phyloP scores from a whole-genome alignment of 2,797 vertebrate genomes.

The Pangasius krempfi region DNA sequence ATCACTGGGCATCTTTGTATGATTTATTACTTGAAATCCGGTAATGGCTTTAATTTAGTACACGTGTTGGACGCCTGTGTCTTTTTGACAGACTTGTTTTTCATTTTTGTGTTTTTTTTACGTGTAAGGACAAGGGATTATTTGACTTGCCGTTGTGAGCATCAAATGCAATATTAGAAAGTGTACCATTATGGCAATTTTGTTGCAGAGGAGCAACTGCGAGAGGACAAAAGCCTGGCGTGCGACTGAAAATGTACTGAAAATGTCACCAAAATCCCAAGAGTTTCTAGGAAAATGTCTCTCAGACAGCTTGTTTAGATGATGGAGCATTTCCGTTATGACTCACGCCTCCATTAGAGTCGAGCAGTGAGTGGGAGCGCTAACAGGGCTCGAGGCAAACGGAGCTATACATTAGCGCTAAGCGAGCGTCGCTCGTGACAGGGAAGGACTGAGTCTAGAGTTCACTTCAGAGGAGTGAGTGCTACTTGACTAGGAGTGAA shows the following conservation, averaged over 20 bases:
- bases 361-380: conserved; percentile 3
- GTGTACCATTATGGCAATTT: conserved; percentile 1
- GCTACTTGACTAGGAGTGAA: conserved; percentile 37
- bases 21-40: not conserved
- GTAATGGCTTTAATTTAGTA: not conserved
- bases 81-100: not conserved
- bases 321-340: conserved; percentile 26
- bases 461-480: conserved; percentile 27
- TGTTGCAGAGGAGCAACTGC: not conserved
- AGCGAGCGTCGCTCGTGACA: conserved; percentile 14
- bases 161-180: conserved; percentile 1
- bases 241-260: not conserved
- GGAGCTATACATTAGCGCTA: conserved; percentile 15
- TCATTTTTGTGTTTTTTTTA: not conserved
- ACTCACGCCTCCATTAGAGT: conserved; percentile 18
- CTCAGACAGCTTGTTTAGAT: conserved; percentile 18
- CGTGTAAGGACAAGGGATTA: not conserved
- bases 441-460: not conserved
- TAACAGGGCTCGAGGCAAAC: conserved; percentile 5
- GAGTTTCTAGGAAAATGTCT: conserved; percentile 2
- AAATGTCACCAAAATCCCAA: not conserved
- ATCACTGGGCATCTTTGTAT: not conserved
- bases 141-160: not conserved
- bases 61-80: no score
- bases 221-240: not conserved